Evolutionary conservation across 2,888 invertebrate species (phyloP).

Genomic region (Charanyca ferruginea): DNA sequence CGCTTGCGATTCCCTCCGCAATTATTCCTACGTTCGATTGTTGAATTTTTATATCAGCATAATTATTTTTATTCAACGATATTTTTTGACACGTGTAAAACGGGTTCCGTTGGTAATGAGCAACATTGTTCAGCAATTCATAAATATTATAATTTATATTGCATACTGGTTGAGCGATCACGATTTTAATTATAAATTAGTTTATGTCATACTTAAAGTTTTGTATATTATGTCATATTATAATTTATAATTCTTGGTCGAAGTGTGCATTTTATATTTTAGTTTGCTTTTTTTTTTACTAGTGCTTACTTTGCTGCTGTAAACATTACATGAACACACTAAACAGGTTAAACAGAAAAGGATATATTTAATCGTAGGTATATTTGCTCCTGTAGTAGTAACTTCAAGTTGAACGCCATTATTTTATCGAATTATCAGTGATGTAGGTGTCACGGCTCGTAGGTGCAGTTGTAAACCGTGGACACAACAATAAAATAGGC

Average conservation of each 20-base stretch:
- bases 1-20: slow-evolving; percentile 67
- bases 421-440: slow-evolving; percentile 68
- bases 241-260: not conserved
- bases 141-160: slow-evolving; percentile 38
- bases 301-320: slow-evolving; percentile 1
- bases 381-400: slow-evolving; percentile 54
- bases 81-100: slow-evolving; percentile 57
- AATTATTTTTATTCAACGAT: slow-evolving; percentile 64
- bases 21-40: slow-evolving; percentile 64
- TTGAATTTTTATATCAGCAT: slow-evolving; percentile 60
- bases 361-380: slow-evolving; percentile 25
- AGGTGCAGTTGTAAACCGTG: slow-evolving; percentile 58
- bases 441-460: slow-evolving; percentile 63
- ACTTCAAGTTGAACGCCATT: slow-evolving; percentile 55
- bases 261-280: not conserved
- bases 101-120: slow-evolving; percentile 48
- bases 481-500: slow-evolving; percentile 67
- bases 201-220: slow-evolving; percentile 10
- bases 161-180: slow-evolving; percentile 16
- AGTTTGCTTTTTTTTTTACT: too few species aligned
- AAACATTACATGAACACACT: slow-evolving; percentile 3
- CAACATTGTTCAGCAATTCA: slow-evolving; percentile 48
- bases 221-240: not conserved
- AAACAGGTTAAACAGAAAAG: slow-evolving; percentile 46
- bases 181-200: slow-evolving; percentile 15